These are phyloP conservation scores for Chrysoperla carnea DNA, from an alignment of 1,140 invertebrate genomes.

Conservation along the genomic window DNA sequence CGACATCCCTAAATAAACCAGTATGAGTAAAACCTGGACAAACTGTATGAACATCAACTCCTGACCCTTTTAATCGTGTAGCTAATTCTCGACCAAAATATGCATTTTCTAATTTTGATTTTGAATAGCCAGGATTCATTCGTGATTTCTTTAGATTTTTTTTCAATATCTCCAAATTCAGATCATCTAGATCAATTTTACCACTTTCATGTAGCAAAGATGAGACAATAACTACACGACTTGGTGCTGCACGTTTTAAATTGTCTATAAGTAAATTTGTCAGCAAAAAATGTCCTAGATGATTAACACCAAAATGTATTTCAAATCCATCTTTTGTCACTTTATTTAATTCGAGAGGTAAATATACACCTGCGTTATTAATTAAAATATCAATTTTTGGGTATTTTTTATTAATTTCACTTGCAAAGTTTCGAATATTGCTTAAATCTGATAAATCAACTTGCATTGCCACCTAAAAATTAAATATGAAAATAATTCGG, in stretches of 20 bases:
- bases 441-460: conserved; percentile 50
- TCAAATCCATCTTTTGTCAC: conserved; percentile 69
- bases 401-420: conserved; percentile 38
- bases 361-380: conserved; percentile 56
- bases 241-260: conserved; percentile 39
- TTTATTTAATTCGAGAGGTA: conserved; percentile 26
- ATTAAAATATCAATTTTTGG: conserved; percentile 49
- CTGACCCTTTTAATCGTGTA: conserved; percentile 29
- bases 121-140: conserved; percentile 51
- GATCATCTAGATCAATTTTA: conserved; percentile 50
- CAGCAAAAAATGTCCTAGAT: conserved; percentile 70
- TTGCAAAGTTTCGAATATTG: conserved; percentile 51
- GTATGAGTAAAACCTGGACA: conserved; percentile 79
- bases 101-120: conserved; percentile 62
- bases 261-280: conserved; percentile 57
- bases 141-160: conserved; percentile 24
- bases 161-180: conserved; percentile 38
- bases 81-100: conserved; percentile 48
- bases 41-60: conserved; percentile 51
- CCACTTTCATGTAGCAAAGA: conserved; percentile 34
- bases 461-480: conserved; percentile 44
- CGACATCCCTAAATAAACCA: conserved; percentile 43
- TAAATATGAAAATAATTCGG: neutral
- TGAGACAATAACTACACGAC: conserved; percentile 36
- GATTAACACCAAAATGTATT: conserved; percentile 62